Evolutionary conservation across 2,113 vertebrate species (phyloP), one percentile per base, ranked within the genome.

Genomic region (Indicator maculatus): DNA sequence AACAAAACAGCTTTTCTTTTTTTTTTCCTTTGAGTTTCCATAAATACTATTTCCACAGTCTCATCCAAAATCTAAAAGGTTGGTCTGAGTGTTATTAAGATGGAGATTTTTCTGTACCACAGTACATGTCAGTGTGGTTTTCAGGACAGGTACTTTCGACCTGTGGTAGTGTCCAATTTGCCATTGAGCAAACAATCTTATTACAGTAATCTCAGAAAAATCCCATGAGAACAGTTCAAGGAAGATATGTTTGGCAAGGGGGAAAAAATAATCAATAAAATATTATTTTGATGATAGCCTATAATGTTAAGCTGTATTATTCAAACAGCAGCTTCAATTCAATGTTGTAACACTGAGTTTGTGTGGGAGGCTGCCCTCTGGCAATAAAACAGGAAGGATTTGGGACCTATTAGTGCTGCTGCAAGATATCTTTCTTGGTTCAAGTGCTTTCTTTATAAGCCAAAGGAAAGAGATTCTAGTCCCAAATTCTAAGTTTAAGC

Each of bases 281-380:
- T 21, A 60, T 38, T 69, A 16, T 79, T 85, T 91, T 83, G 33
- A 26, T 67, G 38, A 56, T 83, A 81, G 24, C 33, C 41, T 11
- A 1, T 96, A 73, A 85, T 66, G 44, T 80, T 77, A 88, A 77
- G 16, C 41, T 77, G 24, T 56, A 36, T 93, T 91, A 83, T 80
- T 90, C 69, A 93, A 77, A 44, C 64, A 94, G 41, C 56, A 74
- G 38, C 72, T 92, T 94, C 76, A 67, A 31, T 92, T 75, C 53
- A 67, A 33, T 88, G 30, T 67, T 90, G 55, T 86, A 91, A 77
- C 0, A 1, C 38, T 59, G 41, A 81, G 88, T 92, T 74, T 81
- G 38, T 24, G 41, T 81, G 52, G 79, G 86, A 94, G 76, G 28
- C 64, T 90, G 72, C 76, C 90, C 83, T 81, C 58, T 83, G 86